These are phyloP conservation scores for Cheilosia vulpina DNA, from an alignment of 2,888 invertebrate genomes.

Conservation along the genomic window DNA sequence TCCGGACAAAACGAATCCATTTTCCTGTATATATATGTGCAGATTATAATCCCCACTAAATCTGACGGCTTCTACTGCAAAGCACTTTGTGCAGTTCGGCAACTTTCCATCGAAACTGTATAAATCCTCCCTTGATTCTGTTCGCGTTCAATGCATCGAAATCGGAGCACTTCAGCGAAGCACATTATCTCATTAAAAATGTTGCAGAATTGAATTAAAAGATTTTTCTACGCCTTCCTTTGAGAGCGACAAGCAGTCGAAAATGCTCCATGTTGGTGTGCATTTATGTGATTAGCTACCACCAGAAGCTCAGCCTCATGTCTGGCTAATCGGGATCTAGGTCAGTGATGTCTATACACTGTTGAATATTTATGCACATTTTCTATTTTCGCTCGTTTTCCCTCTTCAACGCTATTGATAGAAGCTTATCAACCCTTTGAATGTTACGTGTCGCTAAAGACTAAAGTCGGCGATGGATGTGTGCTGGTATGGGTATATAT, in stretches of 20 bases:
- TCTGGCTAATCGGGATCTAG: conserved; percentile 30
- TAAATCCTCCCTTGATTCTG: not conserved
- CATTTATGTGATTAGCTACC: not conserved
- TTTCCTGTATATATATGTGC: too few relatives aligned
- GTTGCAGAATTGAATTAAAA: conserved; percentile 16
- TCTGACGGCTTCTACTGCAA: too few relatives aligned
- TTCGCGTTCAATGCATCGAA: conserved; percentile 5
- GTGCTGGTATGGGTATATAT: too few relatives aligned
- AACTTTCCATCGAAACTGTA: not conserved
- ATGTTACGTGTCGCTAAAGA: not conserved
- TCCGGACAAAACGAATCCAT: too few relatives aligned
- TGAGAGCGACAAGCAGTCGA: not conserved
- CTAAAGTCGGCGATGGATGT: conserved; percentile 21
- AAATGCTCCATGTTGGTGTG: not conserved
- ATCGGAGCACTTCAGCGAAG: conserved; percentile 42
- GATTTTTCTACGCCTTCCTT: not conserved
- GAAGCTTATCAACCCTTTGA: not conserved
- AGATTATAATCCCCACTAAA: too few relatives aligned
- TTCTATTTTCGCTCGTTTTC: not conserved
- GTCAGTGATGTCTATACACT: conserved; percentile 25
- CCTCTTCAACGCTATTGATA: not conserved
- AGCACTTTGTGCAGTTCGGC: not conserved
- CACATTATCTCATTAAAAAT: conserved; percentile 54
- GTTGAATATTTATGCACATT: not conserved
- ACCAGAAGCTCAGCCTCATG: not conserved